Percentiles rank a stretch among this genome's conserved stretches.
phyloP scores from a whole-genome alignment of 2,113 vertebrate genomes.

The Petroica traversi region DNA sequence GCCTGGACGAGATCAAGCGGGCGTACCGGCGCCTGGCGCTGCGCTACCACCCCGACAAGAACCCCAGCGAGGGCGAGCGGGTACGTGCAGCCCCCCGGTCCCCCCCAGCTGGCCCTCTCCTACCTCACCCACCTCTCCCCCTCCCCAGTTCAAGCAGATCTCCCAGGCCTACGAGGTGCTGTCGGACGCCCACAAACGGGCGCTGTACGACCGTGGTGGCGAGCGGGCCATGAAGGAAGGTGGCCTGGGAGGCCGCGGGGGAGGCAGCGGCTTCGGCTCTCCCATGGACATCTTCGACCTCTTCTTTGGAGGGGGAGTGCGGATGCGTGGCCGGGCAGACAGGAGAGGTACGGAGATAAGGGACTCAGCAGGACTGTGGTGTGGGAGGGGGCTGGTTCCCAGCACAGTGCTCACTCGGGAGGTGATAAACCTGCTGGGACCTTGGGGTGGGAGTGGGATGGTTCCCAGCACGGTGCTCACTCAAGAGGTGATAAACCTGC shows the following conservation, averaged over 20 bases:
- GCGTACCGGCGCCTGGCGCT: slow-evolving; percentile 59
- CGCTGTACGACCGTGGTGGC: slow-evolving; percentile 51
- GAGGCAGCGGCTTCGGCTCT: neutral
- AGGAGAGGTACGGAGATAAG: slow-evolving; percentile 25
- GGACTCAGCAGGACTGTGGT: fast-evolving
- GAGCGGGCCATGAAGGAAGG: slow-evolving; percentile 66
- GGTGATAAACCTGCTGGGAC: neutral
- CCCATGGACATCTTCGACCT: slow-evolving; percentile 71
- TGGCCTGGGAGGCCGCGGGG: neutral
- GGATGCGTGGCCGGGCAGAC: neutral
- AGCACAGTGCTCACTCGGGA: fast-evolving
- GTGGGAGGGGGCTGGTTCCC: neutral
- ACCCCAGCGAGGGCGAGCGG: slow-evolving; percentile 67
- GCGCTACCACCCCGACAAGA: slow-evolving; percentile 71
- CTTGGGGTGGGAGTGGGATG: neutral
- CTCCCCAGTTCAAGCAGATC: slow-evolving; percentile 69
- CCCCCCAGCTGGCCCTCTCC: fast-evolving
- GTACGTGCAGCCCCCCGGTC: neutral
- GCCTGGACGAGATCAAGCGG: slow-evolving; percentile 65
- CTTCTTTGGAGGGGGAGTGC: slow-evolving; percentile 51
- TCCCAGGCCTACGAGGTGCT: slow-evolving; percentile 71
- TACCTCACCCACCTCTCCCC: fast-evolving
- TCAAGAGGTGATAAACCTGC: neutral
- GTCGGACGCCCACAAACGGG: slow-evolving; percentile 58
- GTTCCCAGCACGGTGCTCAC: no score